A percentile compares a stretch with the other conserved stretches of the same genome.
Conservation (phyloP, 2,797 vertebrate species). For the Intellagama lesueurii region DNA sequence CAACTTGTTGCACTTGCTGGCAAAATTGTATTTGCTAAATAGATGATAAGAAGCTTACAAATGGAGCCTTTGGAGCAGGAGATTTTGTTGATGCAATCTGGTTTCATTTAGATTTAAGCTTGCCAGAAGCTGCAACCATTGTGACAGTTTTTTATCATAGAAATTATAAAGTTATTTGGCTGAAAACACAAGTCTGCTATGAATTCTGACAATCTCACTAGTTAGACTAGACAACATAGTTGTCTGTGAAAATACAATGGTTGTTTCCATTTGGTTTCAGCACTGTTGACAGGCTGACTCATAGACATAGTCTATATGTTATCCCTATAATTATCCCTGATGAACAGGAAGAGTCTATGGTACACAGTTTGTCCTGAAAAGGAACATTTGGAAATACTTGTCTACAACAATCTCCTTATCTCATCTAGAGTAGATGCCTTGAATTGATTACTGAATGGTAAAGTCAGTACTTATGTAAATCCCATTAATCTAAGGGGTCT, state of each 20-base stretch:
- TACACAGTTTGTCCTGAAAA: background rate
- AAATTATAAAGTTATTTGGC: background rate
- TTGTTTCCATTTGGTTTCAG: conserved; percentile 7
- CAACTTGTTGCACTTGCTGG: background rate
- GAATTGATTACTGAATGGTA: no score
- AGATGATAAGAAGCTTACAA: conserved; percentile 6
- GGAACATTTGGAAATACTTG: background rate
- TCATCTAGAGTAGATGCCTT: no score
- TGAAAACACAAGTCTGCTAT: background rate
- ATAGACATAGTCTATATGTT: background rate
- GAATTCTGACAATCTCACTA: background rate
- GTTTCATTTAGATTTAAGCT: background rate
- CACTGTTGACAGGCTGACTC: conserved; percentile 13
- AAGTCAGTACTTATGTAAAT: no score
- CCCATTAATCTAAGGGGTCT: no score
- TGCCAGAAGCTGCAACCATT: background rate
- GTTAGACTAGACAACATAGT: background rate
- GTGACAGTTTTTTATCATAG: background rate
- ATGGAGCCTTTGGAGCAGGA: background rate
- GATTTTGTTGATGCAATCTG: background rate
- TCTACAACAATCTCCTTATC: no score
- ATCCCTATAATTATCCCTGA: background rate
- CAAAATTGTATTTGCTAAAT: background rate
- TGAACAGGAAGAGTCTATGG: conserved; percentile 9
- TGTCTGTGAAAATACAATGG: background rate